Conservation (phyloP, 23 tunicate genomes). For the Styela clava region DNA sequence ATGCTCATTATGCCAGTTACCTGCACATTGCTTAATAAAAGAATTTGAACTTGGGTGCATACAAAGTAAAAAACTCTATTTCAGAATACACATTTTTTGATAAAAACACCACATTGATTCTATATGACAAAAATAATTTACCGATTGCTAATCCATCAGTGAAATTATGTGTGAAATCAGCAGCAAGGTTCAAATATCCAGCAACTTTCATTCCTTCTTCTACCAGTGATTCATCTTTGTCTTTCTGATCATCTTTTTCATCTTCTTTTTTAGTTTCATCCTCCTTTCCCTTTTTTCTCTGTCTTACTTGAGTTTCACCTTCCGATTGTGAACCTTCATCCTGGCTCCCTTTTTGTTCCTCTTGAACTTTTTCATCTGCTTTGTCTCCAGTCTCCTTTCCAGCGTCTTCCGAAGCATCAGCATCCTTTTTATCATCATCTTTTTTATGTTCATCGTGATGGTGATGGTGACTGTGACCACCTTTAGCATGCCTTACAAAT, state of each 20-base stretch:
- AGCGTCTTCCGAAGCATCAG: conserved; percentile 1
- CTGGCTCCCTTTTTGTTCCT: conserved; percentile 1
- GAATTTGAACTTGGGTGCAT: too few species aligned
- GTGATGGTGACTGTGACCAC: conserved; percentile 63
- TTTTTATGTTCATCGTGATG: conserved; percentile 23
- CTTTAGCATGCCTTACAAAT: conserved; percentile 90
- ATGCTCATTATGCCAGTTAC: too few species aligned
- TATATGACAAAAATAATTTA: conserved; percentile 23
- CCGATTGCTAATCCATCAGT: conserved; percentile 98
- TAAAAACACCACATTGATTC: neutral
- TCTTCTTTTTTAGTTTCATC: conserved; percentile 22
- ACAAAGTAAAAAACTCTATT: too few species aligned
- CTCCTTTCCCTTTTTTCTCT: conserved; percentile 16
- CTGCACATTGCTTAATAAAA: too few species aligned
- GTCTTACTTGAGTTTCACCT: neutral
- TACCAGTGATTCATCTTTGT: conserved; percentile 1
- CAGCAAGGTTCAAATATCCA: conserved; percentile 91
- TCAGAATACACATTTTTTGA: too few species aligned
- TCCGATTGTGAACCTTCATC: conserved; percentile 13
- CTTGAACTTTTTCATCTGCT: neutral
- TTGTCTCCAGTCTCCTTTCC: conserved; percentile 1
- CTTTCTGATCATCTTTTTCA: conserved; percentile 37
- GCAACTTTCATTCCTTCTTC: conserved; percentile 81
- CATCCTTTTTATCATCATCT: conserved; percentile 24
- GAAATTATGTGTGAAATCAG: conserved; percentile 94